Evolutionary conservation across 2,888 invertebrate genomes (phyloP), one percentile per base, ranked within the genome.

Genomic region (Cataglyphis cursor): DNA sequence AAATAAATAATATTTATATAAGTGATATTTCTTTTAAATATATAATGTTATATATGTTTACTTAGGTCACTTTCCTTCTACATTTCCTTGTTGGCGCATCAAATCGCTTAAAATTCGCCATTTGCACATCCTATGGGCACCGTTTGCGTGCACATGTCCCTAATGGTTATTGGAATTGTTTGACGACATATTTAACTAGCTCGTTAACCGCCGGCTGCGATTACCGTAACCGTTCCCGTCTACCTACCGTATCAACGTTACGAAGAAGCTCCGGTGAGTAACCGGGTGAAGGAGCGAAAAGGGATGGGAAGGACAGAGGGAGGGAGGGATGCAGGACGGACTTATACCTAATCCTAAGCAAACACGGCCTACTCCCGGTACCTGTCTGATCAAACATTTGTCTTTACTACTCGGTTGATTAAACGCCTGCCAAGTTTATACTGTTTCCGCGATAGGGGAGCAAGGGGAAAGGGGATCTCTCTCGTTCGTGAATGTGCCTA

Each of bases 371-470:
- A 88, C 89, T 88, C 85, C 66, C 62, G 85, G 61, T 73, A 90
- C 90, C 91, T 90, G 92, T 90, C 92, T 93, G 92, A 93, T 94
- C 94, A 94, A 94, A 94, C 93, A 94, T 94, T 94, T 94, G 94
- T 93, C 94, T 93, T 93, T 90, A 93, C 92, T 91, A 91, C 93
- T 93, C 92, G 94, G 90, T 92, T 94, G 94, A 94, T 94, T 94
- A 93, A 94, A 92, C 93, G 91, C 89, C 89, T 85, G 91, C 87
- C 84, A 88, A 91, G 91, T 92, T 92, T 90, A 85, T 90, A 90
- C 88, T 87, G 87, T 87, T 85, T 86, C 83, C 62, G 80, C 85
- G 78, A 72, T 65, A 74, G 73, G 66, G 72, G 6, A 6, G 59
- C n/a, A 51, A 57, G 59, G 70, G 72, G 15, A 31, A 38, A 64